phyloP scores from a whole-genome alignment of 2,797 vertebrate genomes.

The Peromyscus melanophrys region DNA sequence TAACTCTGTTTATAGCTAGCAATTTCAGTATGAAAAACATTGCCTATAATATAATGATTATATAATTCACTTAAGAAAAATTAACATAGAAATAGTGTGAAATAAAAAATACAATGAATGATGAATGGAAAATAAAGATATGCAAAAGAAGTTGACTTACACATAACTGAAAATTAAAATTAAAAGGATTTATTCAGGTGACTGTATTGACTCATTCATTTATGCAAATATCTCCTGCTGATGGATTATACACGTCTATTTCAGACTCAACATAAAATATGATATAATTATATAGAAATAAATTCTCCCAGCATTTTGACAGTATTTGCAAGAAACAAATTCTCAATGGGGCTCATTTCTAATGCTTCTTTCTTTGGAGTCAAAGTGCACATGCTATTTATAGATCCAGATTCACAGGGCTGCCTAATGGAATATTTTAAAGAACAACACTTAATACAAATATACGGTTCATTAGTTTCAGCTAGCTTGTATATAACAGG shows the following conservation, averaged over 20 bases:
- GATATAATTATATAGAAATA: slow-evolving; percentile 71
- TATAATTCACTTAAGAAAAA: slow-evolving; percentile 33
- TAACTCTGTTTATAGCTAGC: not conserved
- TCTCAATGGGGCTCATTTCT: slow-evolving; percentile 23
- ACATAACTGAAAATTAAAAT: slow-evolving; percentile 45
- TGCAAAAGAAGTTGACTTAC: not conserved
- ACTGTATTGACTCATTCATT: slow-evolving; percentile 64
- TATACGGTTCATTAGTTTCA: not conserved
- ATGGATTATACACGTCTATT: slow-evolving; percentile 1
- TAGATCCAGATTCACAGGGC: slow-evolving; percentile 1
- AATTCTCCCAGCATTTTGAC: slow-evolving; percentile 66
- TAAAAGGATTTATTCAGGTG: slow-evolving; percentile 72
- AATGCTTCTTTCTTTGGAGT: slow-evolving; percentile 46
- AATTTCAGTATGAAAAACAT: slow-evolving; percentile 46
- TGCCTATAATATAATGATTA: not conserved
- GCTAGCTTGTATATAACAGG: not conserved
- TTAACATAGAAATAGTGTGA: not conserved
- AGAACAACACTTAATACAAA: slow-evolving; percentile 10
- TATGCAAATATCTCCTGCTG: not conserved
- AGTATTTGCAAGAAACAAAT: slow-evolving; percentile 65
- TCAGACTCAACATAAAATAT: slow-evolving; percentile 56
- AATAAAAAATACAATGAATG: not conserved
- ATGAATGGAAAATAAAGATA: slow-evolving; percentile 39
- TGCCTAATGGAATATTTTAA: slow-evolving; percentile 60
- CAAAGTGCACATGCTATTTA: slow-evolving; percentile 35